These are phyloP conservation scores for Holotrichia oblita DNA, from an alignment of 1,140 invertebrate species.

Conservation along the genomic window DNA sequence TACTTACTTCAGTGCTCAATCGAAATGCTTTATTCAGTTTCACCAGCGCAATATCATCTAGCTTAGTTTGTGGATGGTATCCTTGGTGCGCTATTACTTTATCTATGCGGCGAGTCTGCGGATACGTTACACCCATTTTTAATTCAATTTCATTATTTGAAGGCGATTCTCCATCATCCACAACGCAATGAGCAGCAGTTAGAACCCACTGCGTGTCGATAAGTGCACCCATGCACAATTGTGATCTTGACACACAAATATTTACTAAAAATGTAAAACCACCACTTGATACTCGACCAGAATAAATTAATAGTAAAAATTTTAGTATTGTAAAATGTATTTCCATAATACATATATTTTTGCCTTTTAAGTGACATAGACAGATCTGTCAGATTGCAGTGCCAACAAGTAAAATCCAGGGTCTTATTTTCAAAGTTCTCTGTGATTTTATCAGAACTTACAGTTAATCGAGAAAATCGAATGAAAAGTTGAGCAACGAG, in stretches of 20 bases:
- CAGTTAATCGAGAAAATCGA: no score
- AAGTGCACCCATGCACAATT: not conserved
- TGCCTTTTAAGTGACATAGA: no score
- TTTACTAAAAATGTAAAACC: not conserved
- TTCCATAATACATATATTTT: no score
- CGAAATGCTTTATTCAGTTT: not conserved
- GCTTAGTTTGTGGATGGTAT: not conserved
- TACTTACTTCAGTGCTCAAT: not conserved
- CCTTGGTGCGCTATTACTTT: not conserved
- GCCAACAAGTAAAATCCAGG: no score
- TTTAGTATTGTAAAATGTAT: no score
- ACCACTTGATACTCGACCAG: not conserved
- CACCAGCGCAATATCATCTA: not conserved
- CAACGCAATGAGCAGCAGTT: slow-evolving; percentile 9
- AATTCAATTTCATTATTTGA: not conserved
- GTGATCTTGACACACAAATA: not conserved
- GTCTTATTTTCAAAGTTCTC: no score
- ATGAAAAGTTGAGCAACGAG: no score
- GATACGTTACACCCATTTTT: not conserved
- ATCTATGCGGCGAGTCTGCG: not conserved
- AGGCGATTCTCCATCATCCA: not conserved
- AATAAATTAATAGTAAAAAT: no score
- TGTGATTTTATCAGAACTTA: no score
- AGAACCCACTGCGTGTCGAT: not conserved
- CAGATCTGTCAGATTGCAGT: no score